Percentiles rank a stretch among this genome's conserved stretches.
These are phyloP conservation scores for Heterotis niloticus DNA, from an alignment of 2,113 vertebrate species.

Conservation along the genomic window DNA sequence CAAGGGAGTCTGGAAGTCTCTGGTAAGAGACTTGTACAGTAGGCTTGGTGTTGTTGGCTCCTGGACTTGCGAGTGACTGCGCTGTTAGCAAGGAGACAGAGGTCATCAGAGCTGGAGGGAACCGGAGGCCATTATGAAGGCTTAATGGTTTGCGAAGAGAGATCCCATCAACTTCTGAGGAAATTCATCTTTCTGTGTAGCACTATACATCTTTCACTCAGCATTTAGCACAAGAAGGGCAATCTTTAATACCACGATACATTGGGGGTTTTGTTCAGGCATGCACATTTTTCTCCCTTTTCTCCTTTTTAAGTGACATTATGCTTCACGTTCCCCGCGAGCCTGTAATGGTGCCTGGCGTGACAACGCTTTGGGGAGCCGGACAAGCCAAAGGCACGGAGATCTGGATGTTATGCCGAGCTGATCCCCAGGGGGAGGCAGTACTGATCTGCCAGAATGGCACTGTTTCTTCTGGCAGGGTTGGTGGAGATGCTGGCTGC, in stretches of 20 bases:
- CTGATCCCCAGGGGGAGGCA: conserved; percentile 1
- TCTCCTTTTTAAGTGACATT: conserved; percentile 12
- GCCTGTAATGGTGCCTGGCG: background rate
- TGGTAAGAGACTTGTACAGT: background rate
- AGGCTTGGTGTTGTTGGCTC: background rate
- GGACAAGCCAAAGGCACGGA: conserved; percentile 2
- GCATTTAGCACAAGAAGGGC: conserved; percentile 46
- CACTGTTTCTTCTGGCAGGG: background rate
- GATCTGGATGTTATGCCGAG: conserved; percentile 11
- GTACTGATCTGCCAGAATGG: background rate
- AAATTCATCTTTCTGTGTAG: conserved; percentile 50
- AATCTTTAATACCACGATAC: conserved; percentile 48
- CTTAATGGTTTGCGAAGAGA: conserved; percentile 63
- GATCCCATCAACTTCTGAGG: conserved; percentile 40
- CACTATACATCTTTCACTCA: conserved; percentile 54
- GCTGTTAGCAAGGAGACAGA: conserved; percentile 50
- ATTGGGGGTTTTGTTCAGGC: conserved; percentile 40
- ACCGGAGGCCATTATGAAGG: conserved; percentile 56
- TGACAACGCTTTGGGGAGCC: conserved; percentile 5
- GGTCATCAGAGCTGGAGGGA: conserved; percentile 36
- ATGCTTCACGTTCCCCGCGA: background rate
- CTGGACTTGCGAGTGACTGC: conserved; percentile 22
- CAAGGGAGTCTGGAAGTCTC: conserved; percentile 1
- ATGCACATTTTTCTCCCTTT: conserved; percentile 37
- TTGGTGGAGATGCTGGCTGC: background rate